These are phyloP conservation scores for Syngnathus rostellatus DNA, from an alignment of 2,797 vertebrate species.

Conservation along the genomic window DNA sequence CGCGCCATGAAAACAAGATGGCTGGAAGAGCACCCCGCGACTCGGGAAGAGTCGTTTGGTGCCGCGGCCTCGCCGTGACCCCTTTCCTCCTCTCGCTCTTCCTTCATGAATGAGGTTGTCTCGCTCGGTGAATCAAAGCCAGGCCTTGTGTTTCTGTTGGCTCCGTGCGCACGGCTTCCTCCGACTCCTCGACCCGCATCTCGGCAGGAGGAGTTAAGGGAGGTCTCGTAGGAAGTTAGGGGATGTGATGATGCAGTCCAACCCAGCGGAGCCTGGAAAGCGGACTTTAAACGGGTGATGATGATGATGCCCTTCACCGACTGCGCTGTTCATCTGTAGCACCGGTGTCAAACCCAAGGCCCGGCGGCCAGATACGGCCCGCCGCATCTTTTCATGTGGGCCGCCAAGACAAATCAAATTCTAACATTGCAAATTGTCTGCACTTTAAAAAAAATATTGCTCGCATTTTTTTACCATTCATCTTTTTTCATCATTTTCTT, in stretches of 20 bases:
- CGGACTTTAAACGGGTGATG: too few relatives aligned
- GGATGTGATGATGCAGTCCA: not conserved
- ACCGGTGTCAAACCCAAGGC: too few relatives aligned
- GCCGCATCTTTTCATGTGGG: too few relatives aligned
- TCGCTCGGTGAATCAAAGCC: slow-evolving; percentile 43
- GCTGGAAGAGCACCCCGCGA: slow-evolving; percentile 20
- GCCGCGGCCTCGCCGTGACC: slow-evolving; percentile 37
- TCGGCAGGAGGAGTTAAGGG: slow-evolving; percentile 1
- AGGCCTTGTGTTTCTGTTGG: slow-evolving; percentile 37
- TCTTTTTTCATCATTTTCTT: too few relatives aligned
- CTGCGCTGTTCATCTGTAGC: not conserved
- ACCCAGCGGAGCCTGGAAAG: too few relatives aligned
- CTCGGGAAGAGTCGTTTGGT: slow-evolving; percentile 44
- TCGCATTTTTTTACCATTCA: too few relatives aligned
- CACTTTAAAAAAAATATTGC: too few relatives aligned
- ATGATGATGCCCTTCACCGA: not conserved
- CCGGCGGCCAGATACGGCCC: too few relatives aligned
- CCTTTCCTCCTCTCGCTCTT: not conserved
- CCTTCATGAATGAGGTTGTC: slow-evolving; percentile 38
- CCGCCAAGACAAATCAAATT: too few relatives aligned
- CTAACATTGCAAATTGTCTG: too few relatives aligned
- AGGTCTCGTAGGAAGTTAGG: not conserved
- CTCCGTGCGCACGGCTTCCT: not conserved
- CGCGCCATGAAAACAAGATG: slow-evolving; percentile 59
- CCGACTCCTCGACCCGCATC: not conserved